These are phyloP conservation scores for Tinamus guttatus DNA, from an alignment of 2,113 vertebrate genomes.

Conservation along the genomic window DNA sequence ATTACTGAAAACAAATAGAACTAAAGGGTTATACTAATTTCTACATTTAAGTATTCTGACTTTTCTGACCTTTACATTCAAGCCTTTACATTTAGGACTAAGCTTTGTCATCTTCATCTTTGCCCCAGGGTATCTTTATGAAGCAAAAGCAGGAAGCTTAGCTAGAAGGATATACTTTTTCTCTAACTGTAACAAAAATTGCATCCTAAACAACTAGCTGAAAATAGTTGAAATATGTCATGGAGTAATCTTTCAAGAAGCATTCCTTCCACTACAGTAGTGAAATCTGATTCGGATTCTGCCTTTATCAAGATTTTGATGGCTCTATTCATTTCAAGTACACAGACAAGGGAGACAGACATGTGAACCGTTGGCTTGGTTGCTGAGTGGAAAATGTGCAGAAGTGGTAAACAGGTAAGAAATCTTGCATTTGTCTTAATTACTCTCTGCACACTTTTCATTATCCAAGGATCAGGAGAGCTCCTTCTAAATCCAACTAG, in stretches of 20 bases:
- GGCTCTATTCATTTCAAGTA: not conserved
- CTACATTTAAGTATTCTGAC: not conserved
- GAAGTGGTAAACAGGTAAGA: not conserved
- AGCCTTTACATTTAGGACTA: not conserved
- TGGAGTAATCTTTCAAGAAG: not conserved
- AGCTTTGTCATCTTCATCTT: not conserved
- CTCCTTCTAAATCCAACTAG: not conserved
- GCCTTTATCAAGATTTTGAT: not conserved
- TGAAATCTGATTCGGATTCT: not conserved
- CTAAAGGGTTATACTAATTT: not conserved
- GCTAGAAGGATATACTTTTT: not conserved
- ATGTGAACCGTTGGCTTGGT: rapidly evolving
- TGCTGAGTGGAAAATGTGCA: not conserved
- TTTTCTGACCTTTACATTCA: not conserved
- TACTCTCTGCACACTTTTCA: not conserved
- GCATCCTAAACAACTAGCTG: not conserved
- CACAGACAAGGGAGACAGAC: not conserved
- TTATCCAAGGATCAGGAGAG: not conserved
- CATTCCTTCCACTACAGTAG: not conserved
- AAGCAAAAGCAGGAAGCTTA: not conserved
- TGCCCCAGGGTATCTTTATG: not conserved
- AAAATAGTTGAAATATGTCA: not conserved
- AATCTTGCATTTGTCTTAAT: not conserved
- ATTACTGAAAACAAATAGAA: not conserved
- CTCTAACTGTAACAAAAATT: not conserved